These are phyloP conservation scores for Timema podura DNA, from an alignment of 2,888 invertebrate species.

Conservation along the genomic window DNA sequence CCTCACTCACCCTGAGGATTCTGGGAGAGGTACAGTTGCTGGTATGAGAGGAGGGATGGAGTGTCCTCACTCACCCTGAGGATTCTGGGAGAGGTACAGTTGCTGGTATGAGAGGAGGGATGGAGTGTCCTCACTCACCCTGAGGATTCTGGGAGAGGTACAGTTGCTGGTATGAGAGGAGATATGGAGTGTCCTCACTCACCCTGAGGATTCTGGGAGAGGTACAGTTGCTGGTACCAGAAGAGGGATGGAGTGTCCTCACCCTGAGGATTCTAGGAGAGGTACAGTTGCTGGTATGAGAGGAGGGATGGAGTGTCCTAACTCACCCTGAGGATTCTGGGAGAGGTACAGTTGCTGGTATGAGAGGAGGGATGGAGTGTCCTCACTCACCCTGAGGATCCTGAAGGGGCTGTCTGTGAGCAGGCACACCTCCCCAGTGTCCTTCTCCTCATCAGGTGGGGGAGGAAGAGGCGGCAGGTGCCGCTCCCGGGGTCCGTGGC, in stretches of 20 bases:
- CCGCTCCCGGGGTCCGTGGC: slow-evolving; percentile 20
- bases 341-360: background rate
- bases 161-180: too few relatives aligned
- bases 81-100: too few relatives aligned
- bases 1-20: too few relatives aligned
- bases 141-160: too few relatives aligned
- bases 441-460: slow-evolving; percentile 19
- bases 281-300: background rate
- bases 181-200: too few relatives aligned
- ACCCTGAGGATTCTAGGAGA: background rate
- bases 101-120: too few relatives aligned
- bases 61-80: too few relatives aligned
- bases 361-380: background rate
- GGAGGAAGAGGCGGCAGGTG: slow-evolving; percentile 25
- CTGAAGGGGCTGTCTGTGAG: slow-evolving; percentile 71
- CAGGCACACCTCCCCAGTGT: slow-evolving; percentile 61
- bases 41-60: too few relatives aligned
- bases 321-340: background rate
- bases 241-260: background rate
- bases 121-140: too few relatives aligned
- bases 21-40: too few relatives aligned
- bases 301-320: background rate
- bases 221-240: background rate
- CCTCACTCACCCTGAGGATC: slow-evolving; percentile 61
- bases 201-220: too few relatives aligned